phyloP scores from a whole-genome alignment of 1,140 invertebrate species.

The Limonius californicus region DNA sequence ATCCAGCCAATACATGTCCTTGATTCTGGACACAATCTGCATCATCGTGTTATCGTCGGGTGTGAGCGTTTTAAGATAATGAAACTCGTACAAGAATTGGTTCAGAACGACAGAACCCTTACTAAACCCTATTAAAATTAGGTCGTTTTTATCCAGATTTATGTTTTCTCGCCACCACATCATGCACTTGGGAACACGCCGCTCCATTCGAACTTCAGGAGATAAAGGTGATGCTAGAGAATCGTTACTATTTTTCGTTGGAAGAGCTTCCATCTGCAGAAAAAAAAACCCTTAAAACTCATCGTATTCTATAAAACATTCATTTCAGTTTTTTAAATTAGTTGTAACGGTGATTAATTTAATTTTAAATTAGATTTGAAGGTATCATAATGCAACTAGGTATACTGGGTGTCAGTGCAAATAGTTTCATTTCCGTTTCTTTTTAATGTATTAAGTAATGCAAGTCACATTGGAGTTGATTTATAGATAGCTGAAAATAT shows the following conservation, averaged over 20 bases:
- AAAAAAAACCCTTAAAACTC: no score
- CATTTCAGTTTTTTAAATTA: no score
- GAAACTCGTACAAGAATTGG: constrained; percentile 82
- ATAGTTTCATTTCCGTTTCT: no score
- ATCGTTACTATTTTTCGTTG: neutral
- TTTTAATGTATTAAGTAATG: no score
- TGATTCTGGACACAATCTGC: constrained; percentile 58
- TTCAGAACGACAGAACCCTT: constrained; percentile 91
- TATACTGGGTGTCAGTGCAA: no score
- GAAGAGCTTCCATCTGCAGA: neutral
- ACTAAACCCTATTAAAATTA: constrained; percentile 78
- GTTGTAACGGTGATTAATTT: no score
- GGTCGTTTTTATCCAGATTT: constrained; percentile 48
- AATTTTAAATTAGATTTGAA: no score
- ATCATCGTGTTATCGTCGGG: constrained; percentile 54
- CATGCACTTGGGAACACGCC: neutral
- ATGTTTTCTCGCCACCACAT: constrained; percentile 38
- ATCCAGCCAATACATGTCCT: constrained; percentile 82
- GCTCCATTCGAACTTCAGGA: neutral
- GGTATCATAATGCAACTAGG: no score
- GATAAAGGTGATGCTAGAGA: neutral
- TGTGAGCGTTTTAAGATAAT: constrained; percentile 63
- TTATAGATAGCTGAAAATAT: no score
- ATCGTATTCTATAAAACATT: no score
- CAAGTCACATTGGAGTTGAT: no score